Evolutionary conservation across 2,797 vertebrate genomes (phyloP).

Genomic region (Scyliorhinus canicula): DNA sequence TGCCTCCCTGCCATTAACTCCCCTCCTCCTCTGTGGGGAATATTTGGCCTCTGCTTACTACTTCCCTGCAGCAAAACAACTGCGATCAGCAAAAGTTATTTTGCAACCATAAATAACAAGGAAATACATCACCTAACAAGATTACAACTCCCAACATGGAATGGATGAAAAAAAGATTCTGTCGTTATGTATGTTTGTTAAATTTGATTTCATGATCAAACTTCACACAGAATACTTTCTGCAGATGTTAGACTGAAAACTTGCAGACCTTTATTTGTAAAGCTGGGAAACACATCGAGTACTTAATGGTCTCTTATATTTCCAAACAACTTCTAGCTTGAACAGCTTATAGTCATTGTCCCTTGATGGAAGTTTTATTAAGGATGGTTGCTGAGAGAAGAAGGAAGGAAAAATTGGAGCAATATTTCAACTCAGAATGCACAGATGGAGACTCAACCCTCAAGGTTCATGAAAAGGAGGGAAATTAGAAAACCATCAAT

Average conservation of each 20-base stretch:
- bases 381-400: background rate
- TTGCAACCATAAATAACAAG: background rate
- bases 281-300: background rate
- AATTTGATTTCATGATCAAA: background rate
- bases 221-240: slow-evolving; percentile 16
- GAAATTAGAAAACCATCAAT: slow-evolving; percentile 1
- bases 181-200: background rate
- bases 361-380: slow-evolving; percentile 24
- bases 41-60: background rate
- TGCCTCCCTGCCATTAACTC: background rate
- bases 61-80: background rate
- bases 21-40: background rate
- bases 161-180: background rate
- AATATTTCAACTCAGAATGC: background rate
- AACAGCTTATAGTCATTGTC: background rate
- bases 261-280: background rate
- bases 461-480: too few species aligned
- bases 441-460: background rate
- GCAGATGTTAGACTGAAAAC: slow-evolving; percentile 26
- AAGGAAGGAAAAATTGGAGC: background rate
- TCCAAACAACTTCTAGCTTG: background rate
- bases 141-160: background rate
- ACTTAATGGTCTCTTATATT: background rate
- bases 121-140: background rate
- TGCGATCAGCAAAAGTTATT: background rate